A percentile compares a stretch with the other conserved stretches of the same genome.
Evolutionary conservation across 2,113 vertebrate species (phyloP).

Genomic region (Hymenochirus boettgeri): DNA sequence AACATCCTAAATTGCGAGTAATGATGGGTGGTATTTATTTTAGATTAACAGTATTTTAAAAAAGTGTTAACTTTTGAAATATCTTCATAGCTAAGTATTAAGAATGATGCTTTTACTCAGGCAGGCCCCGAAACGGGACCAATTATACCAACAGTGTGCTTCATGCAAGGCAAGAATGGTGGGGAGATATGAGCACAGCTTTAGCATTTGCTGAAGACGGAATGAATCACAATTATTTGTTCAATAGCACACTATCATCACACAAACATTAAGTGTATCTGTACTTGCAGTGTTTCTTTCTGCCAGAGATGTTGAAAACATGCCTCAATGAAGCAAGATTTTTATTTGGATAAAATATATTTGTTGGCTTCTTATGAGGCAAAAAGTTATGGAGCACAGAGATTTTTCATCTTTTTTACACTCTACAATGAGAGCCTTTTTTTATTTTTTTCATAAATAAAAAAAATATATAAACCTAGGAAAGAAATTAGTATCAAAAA

Average conservation of each 20-base stretch:
- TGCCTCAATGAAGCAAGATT: slow-evolving; percentile 11
- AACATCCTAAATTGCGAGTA: no score
- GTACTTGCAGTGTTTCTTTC: slow-evolving; percentile 26
- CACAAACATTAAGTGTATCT: slow-evolving; percentile 28
- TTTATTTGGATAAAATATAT: slow-evolving; percentile 16
- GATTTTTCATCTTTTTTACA: not conserved
- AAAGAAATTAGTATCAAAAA: no score
- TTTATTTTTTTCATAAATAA: no score
- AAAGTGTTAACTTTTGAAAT: no score
- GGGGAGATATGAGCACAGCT: not conserved
- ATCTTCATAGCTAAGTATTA: no score
- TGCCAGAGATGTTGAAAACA: not conserved
- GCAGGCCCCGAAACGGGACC: no score
- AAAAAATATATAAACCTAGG: no score
- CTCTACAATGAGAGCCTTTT: no score
- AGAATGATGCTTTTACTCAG: no score
- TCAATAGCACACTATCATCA: slow-evolving; percentile 34
- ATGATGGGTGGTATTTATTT: no score
- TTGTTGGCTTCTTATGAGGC: not conserved
- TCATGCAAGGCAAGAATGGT: slow-evolving; percentile 6
- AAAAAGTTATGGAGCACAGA: slow-evolving; percentile 4
- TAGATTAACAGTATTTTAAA: no score
- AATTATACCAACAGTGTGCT: not conserved
- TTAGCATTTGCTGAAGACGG: slow-evolving; percentile 18
- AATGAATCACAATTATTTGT: slow-evolving; percentile 28